Conservation (phyloP, 1,140 invertebrate species). For the Latrodectus geometricus region DNA sequence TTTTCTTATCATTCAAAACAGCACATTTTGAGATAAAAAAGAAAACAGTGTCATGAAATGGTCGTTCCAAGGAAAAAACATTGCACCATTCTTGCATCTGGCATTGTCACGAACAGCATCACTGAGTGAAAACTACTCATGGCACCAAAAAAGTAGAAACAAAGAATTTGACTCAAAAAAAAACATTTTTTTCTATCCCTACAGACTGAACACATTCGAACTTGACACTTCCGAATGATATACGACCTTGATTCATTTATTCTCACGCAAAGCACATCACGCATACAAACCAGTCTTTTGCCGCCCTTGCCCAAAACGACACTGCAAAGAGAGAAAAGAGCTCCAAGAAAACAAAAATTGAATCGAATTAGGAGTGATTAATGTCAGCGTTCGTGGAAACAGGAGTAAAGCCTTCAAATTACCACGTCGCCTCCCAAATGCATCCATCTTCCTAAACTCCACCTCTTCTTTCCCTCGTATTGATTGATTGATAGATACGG, state of each 20-base stretch:
- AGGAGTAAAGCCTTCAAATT: constrained; percentile 59
- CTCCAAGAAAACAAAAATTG: constrained; percentile 52
- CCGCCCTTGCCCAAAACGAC: constrained; percentile 1
- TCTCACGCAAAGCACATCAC: constrained; percentile 19
- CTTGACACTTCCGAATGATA: not conserved
- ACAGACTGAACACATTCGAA: not conserved
- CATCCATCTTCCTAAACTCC: constrained; percentile 39
- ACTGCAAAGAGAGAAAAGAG: not conserved
- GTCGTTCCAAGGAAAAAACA: too few species aligned
- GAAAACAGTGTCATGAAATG: too few species aligned
- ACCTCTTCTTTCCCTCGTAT: constrained; percentile 21
- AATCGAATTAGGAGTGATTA: constrained; percentile 61
- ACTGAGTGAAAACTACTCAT: too few species aligned
- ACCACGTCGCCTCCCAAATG: constrained; percentile 45
- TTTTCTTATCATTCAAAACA: too few species aligned
- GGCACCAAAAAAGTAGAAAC: not conserved
- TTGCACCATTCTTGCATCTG: too few species aligned
- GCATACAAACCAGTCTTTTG: constrained; percentile 28
- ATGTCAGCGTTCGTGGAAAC: constrained; percentile 59
- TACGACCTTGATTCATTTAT: not conserved
- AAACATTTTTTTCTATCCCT: not conserved
- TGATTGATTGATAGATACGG: constrained; percentile 53
- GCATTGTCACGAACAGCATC: too few species aligned
- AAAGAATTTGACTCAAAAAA: not conserved
- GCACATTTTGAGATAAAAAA: too few species aligned